phyloP scores from a whole-genome alignment of 92 coral and sea anemone genomes.

The Meandrina meandrites region DNA sequence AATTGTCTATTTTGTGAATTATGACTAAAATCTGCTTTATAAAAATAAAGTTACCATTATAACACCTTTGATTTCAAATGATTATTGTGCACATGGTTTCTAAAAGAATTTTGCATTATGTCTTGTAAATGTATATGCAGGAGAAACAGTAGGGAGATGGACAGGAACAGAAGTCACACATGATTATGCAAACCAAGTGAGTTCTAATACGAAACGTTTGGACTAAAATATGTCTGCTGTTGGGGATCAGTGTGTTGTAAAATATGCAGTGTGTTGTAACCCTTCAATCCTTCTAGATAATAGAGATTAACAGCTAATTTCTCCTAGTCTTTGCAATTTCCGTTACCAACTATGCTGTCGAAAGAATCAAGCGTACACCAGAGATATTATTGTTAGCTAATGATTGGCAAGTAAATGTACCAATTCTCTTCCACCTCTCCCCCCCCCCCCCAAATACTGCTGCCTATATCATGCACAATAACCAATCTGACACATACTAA shows the following conservation, averaged over 20 bases:
- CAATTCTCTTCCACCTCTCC: too few species aligned
- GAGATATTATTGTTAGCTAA: neutral
- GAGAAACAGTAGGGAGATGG: slow-evolving; percentile 97
- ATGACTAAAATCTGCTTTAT: neutral
- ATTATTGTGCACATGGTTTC: neutral
- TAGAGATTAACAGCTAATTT: too few species aligned
- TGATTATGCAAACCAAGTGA: slow-evolving; percentile 76
- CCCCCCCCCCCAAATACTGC: too few species aligned
- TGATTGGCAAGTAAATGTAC: neutral
- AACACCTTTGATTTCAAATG: neutral
- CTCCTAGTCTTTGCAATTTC: too few species aligned
- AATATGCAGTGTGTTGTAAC: too few species aligned
- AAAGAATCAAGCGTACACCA: too few species aligned
- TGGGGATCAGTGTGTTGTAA: too few species aligned
- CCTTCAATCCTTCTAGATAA: too few species aligned
- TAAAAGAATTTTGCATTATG: neutral
- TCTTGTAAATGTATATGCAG: slow-evolving; percentile 30
- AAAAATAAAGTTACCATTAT: neutral
- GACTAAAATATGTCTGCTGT: too few species aligned
- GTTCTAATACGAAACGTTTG: neutral
- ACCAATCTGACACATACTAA: too few species aligned
- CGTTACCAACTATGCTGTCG: too few species aligned
- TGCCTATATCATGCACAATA: too few species aligned
- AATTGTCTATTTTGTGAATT: neutral
- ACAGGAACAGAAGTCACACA: slow-evolving; percentile 81